A percentile compares a stretch with the other conserved stretches of the same genome.
phyloP scores from a whole-genome alignment of 2,797 vertebrate species.

The Micrastur ruficollis region DNA sequence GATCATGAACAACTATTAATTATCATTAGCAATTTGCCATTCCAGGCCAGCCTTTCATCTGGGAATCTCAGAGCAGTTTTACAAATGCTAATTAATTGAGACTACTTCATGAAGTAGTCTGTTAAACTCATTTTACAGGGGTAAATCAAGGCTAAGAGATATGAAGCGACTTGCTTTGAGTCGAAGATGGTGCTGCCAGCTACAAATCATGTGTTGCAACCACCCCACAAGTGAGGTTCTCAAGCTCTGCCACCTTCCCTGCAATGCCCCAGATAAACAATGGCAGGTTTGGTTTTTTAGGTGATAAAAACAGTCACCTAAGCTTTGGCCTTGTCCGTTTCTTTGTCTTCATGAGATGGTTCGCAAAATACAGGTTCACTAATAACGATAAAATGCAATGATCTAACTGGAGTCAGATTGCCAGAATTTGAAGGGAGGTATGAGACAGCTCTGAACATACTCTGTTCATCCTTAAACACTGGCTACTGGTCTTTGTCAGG shows the following conservation, averaged over 20 bases:
- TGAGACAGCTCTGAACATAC: background rate
- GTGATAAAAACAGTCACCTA: background rate
- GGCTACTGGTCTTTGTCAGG: background rate
- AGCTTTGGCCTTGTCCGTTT: background rate
- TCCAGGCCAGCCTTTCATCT: slow-evolving; percentile 50
- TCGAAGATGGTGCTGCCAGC: background rate
- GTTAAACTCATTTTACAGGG: slow-evolving; percentile 55
- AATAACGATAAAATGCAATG: background rate
- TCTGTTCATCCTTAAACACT: background rate
- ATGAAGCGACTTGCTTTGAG: background rate
- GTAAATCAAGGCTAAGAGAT: slow-evolving; percentile 40
- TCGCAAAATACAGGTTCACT: background rate
- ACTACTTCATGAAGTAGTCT: slow-evolving; percentile 26
- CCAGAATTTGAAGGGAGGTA: background rate
- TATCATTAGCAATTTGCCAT: slow-evolving; percentile 65
- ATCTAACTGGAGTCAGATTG: background rate
- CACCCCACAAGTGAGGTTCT: background rate
- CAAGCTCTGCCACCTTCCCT: background rate
- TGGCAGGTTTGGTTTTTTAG: too few species aligned
- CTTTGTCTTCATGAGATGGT: accelerated
- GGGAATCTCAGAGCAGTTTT: slow-evolving; percentile 53
- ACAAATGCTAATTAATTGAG: slow-evolving; percentile 63
- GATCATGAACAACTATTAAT: slow-evolving; percentile 59
- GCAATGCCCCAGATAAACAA: background rate
- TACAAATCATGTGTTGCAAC: accelerated